phyloP scores from a whole-genome alignment of 2,888 invertebrate genomes.

The Notodonta dromedarius region DNA sequence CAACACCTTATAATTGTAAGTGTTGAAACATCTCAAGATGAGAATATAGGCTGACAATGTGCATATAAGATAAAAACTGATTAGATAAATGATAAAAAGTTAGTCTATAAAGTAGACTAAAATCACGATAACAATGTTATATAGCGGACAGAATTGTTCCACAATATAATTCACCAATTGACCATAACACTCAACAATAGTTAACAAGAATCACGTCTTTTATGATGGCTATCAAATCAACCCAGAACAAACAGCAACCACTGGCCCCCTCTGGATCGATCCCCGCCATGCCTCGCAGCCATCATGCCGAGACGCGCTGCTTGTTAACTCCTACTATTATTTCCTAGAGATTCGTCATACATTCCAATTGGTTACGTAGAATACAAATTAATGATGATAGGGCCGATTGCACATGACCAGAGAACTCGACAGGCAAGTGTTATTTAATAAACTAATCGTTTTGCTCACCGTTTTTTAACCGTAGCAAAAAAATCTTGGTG shows the following conservation, averaged over 20 bases:
- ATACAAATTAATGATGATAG: slow-evolving; percentile 18
- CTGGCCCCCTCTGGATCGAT: slow-evolving; percentile 26
- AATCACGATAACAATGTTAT: too few species aligned
- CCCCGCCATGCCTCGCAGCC: slow-evolving; percentile 17
- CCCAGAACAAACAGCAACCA: slow-evolving; percentile 45
- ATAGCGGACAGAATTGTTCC: too few species aligned
- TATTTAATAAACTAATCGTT: too few species aligned
- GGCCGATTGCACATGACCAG: slow-evolving; percentile 22
- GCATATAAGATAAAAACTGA: too few species aligned
- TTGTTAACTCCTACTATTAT: slow-evolving; percentile 28
- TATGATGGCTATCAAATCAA: slow-evolving; percentile 26
- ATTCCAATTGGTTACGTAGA: slow-evolving; percentile 52
- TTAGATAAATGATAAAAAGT: too few species aligned
- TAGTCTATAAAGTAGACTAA: too few species aligned
- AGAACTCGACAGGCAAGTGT: slow-evolving; percentile 4
- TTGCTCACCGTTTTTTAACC: too few species aligned
- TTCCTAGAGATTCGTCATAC: slow-evolving; percentile 56
- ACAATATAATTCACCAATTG: neutral
- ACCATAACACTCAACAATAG: slow-evolving; percentile 16
- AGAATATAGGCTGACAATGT: too few species aligned
- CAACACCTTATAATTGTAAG: too few species aligned
- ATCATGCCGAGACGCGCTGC: slow-evolving; percentile 24
- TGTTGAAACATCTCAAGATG: too few species aligned
- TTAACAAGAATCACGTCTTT: slow-evolving; percentile 23
- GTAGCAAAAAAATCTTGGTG: too few species aligned